Conservation (phyloP, 2,888 invertebrate genomes). For the Oxytorus armatus region DNA sequence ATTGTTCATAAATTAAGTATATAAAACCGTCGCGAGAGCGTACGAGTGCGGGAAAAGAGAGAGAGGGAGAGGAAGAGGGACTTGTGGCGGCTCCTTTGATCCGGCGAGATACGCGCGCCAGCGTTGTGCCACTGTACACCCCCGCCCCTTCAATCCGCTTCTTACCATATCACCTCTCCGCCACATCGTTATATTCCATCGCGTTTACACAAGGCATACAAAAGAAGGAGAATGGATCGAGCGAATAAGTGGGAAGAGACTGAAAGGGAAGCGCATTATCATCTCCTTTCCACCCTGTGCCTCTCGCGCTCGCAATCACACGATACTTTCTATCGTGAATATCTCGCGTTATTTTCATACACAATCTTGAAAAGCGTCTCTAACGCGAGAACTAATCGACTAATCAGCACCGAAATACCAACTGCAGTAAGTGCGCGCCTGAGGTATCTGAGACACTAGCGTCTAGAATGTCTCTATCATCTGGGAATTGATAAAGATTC, state of each 20-base stretch:
- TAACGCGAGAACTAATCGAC: not conserved
- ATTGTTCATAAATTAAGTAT: slow-evolving; percentile 82
- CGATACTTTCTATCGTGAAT: slow-evolving; percentile 20
- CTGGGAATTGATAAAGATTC: slow-evolving; percentile 35
- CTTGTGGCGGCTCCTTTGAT: slow-evolving; percentile 79
- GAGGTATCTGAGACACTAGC: not conserved
- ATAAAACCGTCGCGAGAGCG: slow-evolving; percentile 78
- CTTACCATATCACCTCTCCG: slow-evolving; percentile 12
- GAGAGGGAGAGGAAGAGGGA: slow-evolving; percentile 3
- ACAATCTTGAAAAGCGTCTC: slow-evolving; percentile 23
- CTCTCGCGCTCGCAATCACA: not conserved
- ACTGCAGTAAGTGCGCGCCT: not conserved
- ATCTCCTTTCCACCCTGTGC: not conserved
- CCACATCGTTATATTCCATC: slow-evolving; percentile 46
- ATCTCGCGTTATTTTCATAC: slow-evolving; percentile 1
- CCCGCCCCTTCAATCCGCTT: slow-evolving; percentile 1
- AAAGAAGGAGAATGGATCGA: slow-evolving; percentile 33
- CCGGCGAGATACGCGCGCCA: slow-evolving; percentile 76
- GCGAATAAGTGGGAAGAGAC: slow-evolving; percentile 36
- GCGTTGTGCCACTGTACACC: slow-evolving; percentile 68
- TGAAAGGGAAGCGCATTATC: slow-evolving; percentile 21
- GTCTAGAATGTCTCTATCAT: not conserved
- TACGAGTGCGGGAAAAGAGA: slow-evolving; percentile 23
- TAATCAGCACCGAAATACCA: not conserved
- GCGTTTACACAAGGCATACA: slow-evolving; percentile 56